These are phyloP conservation scores for Empis livida DNA, from an alignment of 2,888 invertebrate genomes.

Conservation along the genomic window DNA sequence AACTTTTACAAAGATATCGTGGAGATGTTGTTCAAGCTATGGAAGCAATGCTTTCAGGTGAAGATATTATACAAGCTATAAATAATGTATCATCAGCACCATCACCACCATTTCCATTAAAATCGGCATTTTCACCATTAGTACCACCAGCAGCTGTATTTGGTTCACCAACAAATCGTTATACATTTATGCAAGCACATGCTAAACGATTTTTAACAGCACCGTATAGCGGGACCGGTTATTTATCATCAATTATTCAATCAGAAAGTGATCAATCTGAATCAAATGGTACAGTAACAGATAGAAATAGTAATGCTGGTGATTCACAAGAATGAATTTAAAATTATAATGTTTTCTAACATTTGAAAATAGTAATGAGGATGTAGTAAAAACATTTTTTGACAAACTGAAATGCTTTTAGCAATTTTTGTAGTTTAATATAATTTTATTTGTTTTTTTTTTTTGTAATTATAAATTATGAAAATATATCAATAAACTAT, in stretches of 20 bases:
- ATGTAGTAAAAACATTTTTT: no score
- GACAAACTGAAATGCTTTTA: no score
- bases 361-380: no score
- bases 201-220: slow-evolving; percentile 69
- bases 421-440: no score
- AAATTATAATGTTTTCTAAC: neutral
- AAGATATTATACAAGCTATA: slow-evolving; percentile 27
- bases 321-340: slow-evolving; percentile 34
- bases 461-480: no score
- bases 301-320: slow-evolving; percentile 32
- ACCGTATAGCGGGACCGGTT: slow-evolving; percentile 72
- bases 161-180: slow-evolving; percentile 33
- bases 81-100: slow-evolving; percentile 19
- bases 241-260: slow-evolving; percentile 61
- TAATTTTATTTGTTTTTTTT: no score
- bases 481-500: no score
- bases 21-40: slow-evolving; percentile 88
- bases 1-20: slow-evolving; percentile 66
- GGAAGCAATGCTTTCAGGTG: slow-evolving; percentile 72
- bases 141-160: slow-evolving; percentile 38
- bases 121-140: slow-evolving; percentile 68
- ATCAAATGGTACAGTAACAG: slow-evolving; percentile 34
- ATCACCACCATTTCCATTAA: slow-evolving; percentile 33
- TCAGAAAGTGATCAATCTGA: slow-evolving; percentile 33
- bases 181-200: slow-evolving; percentile 42